phyloP scores from a whole-genome alignment of 2,797 vertebrate genomes.

The Sebastes taczanowskii region DNA sequence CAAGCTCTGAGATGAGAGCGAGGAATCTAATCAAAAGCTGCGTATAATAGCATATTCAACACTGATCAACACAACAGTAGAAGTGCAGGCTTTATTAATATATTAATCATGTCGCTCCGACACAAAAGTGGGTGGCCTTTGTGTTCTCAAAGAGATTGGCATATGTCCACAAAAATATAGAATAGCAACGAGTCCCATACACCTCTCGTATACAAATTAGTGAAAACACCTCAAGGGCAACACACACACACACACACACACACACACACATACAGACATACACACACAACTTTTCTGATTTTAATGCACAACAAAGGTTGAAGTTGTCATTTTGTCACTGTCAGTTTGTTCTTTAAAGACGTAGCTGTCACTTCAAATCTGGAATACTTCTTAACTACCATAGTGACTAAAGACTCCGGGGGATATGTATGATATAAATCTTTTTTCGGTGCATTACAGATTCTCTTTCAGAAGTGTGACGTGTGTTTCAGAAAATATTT shows the following conservation, averaged over 20 bases:
- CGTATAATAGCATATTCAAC: background rate
- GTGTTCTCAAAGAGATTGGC: conserved; percentile 5
- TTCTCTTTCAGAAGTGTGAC: conserved; percentile 27
- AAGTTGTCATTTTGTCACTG: conserved; percentile 44
- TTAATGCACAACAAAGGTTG: conserved; percentile 24
- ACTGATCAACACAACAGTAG: conserved; percentile 5
- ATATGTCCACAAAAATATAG: conserved; percentile 5
- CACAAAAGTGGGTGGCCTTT: conserved; percentile 33
- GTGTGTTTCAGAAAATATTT: conserved; percentile 29
- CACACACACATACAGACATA: background rate
- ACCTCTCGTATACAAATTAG: conserved; percentile 27
- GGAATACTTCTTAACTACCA: conserved; percentile 15
- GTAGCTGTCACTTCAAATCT: conserved; percentile 32
- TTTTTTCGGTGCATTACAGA: conserved; percentile 11
- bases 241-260: background rate
- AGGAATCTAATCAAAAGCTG: conserved; percentile 17
- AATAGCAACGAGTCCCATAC: background rate
- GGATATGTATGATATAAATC: conserved; percentile 8
- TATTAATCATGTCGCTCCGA: conserved; percentile 48
- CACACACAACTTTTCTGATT: background rate
- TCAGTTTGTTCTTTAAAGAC: conserved; percentile 46
- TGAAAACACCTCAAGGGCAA: conserved; percentile 41
- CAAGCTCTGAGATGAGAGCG: background rate
- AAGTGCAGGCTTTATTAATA: conserved; percentile 21
- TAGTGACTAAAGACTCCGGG: conserved; percentile 19